Evolutionary conservation across 1,140 invertebrate species (phyloP), one percentile per base, ranked within the genome.

Genomic region (Anastrepha ludens): DNA sequence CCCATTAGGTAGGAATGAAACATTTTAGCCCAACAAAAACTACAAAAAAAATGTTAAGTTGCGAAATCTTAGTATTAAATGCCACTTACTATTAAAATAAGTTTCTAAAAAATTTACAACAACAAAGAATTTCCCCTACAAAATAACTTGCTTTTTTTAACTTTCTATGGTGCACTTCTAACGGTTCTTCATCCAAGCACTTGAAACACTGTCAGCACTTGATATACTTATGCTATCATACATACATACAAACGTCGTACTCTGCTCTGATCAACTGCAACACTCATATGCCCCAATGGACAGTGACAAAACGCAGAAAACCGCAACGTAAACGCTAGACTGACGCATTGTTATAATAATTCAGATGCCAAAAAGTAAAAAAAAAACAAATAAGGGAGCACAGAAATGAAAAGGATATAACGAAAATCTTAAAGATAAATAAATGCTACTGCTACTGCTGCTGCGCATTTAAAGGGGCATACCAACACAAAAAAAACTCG

Each of bases 381-480:
- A 70, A 8, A 70, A 8, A 4, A 41, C 9, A 13, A 5, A 41
- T 47, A 85, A 58, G 41, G 4, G 60, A 87, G 55, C 44, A 65
- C 47, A 11, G 9, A 47, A 87, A 74, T 58, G 15, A 58, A 87
- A 87, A 88, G 90, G 88, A 86, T 58, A 50, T 55, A 86, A 88
- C 89, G 88, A 91, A 91, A 92, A 92, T 92, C 91, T 92, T 92
- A 92, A 92, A 92, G 91, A 92, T 91, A 92, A 92, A 92, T 92
- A 92, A 81, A 81, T 47, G 74, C 47, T n/a, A 15, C 50, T 81
- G 74, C 47, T 90, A 88, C 74, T 55, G 50, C 50, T 55, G 50
- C 50, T 55, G 11, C 50, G 2, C 29, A 55, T 44, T 87, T 87
- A 44, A 87, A 81, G 70, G 81, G 50, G 9, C 13, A 13, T 0